Conservation (phyloP, 1,140 invertebrate genomes). For the Bombus cullumanus region DNA sequence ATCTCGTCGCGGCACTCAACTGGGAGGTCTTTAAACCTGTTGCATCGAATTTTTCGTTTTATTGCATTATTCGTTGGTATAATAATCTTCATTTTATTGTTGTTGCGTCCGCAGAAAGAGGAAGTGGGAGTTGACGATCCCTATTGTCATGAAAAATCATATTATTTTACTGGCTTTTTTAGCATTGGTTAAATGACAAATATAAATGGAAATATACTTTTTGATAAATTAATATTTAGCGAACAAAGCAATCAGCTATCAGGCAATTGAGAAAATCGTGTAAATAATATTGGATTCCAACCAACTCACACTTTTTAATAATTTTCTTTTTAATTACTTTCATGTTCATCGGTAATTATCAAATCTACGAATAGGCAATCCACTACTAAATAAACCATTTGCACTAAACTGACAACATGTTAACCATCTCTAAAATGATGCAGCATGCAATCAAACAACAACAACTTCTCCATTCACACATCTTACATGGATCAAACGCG, state of each 20-base stretch:
- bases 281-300: too few relatives aligned
- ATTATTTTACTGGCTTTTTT: too few relatives aligned
- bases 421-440: not conserved
- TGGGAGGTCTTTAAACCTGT: not conserved
- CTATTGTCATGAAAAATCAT: too few relatives aligned
- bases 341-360: too few relatives aligned
- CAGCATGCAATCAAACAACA: not conserved
- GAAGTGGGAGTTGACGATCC: not conserved
- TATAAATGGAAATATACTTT: too few relatives aligned
- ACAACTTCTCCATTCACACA: not conserved
- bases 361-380: not conserved
- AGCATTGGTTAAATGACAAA: too few relatives aligned
- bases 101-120: not conserved
- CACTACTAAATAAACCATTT: not conserved
- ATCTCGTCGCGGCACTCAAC: not conserved
- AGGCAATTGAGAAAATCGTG: too few relatives aligned
- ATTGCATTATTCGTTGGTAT: constrained; percentile 11
- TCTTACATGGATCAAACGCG: not conserved
- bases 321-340: too few relatives aligned
- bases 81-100: not conserved
- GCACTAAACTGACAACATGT: too few relatives aligned
- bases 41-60: not conserved
- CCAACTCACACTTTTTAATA: too few relatives aligned
- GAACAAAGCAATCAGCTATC: too few relatives aligned
- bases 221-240: too few relatives aligned